Evolutionary conservation across 1,140 invertebrate species (phyloP), one percentile per base, ranked within the genome.

Genomic region (Heliconius congener): DNA sequence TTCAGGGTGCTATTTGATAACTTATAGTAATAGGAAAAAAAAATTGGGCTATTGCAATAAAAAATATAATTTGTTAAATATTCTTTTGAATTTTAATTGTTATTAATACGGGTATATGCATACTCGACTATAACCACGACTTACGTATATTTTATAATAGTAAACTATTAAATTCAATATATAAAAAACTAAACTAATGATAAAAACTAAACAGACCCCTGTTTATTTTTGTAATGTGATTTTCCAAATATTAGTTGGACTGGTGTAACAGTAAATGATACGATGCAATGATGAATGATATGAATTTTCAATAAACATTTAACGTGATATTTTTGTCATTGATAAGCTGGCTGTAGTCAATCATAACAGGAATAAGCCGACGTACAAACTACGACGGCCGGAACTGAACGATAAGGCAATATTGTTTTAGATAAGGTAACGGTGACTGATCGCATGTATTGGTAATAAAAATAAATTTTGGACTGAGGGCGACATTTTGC

Each of bases 311-410:
- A 30, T 30, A 30, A 27, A 16, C 11, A 16, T 66, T 66, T n/a
- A 66, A 66, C 27, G 11, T 16, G 3, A 27, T 27, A 27, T 66
- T 66, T 60, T 16, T 66, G 60, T 66, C 8, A 30, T 30, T 30
- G 60, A 72, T 72, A 88, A 82, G 73, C 74, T 80, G 78, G 34
- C 52, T 78, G 81, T 80, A 71, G 34, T 71, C 78, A 80, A 79
- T 80, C 74, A 84, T 85, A 89, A 88, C 84, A 86, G 80, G 82
- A 90, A 87, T 86, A 80, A 85, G 37, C 60, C 77, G 74, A 81
- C 83, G 81, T 85, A 85, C 84, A 83, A 84, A 84, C 79, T 81
- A 81, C 79, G 79, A 86, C 83, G 27, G 78, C 52, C 55, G 74
- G 74, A 80, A 76, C 75, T 74, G 71, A 74, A 76, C 81, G 83